Percentiles rank a stretch among this genome's conserved stretches.
Evolutionary conservation across 1,140 invertebrate species (phyloP).

Genomic region (Gryllus bimaculatus): DNA sequence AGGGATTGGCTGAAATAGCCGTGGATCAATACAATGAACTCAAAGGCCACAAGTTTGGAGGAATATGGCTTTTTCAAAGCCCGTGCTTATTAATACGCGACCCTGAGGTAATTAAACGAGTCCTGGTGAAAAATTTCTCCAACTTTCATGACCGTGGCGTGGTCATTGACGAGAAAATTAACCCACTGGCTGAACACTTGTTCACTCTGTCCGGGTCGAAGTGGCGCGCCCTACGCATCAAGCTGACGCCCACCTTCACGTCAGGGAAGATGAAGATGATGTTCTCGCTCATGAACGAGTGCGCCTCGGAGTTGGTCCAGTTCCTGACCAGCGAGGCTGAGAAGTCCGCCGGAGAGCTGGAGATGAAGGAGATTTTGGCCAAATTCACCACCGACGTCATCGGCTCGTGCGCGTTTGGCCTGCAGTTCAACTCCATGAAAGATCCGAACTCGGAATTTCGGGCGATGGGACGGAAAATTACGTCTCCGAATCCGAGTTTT

Average conservation of each 20-base stretch:
- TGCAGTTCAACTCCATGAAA: conserved; percentile 45
- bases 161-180: conserved; percentile 11
- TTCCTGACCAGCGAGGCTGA: conserved; percentile 29
- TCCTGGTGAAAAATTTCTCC: conserved; percentile 27
- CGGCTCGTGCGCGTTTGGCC: conserved; percentile 49
- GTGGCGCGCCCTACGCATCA: conserved; percentile 20
- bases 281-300: conserved; percentile 22
- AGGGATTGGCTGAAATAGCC: not conserved
- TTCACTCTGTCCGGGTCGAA: conserved; percentile 17
- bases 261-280: conserved; percentile 30
- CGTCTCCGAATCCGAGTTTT: conserved; percentile 18
- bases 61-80: conserved; percentile 22
- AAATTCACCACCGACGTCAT: conserved; percentile 54
- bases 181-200: conserved; percentile 19
- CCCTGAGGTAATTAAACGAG: conserved; percentile 28
- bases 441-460: conserved; percentile 44
- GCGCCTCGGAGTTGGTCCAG: conserved; percentile 29
- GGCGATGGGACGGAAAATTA: conserved; percentile 26
- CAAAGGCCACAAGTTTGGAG: conserved; percentile 11
- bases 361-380: conserved; percentile 45
- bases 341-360: conserved; percentile 30
- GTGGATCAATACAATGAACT: conserved; percentile 11
- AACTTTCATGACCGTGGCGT: conserved; percentile 21
- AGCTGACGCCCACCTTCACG: conserved; percentile 31
- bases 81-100: conserved; percentile 28